These are phyloP conservation scores for Charanyca ferruginea DNA, from an alignment of 2,888 invertebrate genomes.

Conservation along the genomic window DNA sequence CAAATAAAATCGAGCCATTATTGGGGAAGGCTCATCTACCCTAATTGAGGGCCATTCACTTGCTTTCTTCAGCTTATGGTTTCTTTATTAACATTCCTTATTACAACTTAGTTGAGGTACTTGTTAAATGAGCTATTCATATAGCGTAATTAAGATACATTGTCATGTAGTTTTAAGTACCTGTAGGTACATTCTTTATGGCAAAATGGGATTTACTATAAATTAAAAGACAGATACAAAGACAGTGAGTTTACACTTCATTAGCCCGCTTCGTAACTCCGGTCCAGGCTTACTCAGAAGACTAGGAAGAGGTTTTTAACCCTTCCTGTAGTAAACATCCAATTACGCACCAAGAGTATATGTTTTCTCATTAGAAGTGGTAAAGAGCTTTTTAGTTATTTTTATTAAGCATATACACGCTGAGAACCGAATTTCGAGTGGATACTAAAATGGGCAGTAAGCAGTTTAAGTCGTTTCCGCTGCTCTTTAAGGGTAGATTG, in stretches of 20 bases:
- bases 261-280: not conserved
- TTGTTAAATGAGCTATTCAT: slow-evolving; percentile 2
- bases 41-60: slow-evolving; percentile 59
- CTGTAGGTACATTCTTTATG: not conserved
- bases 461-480: slow-evolving; percentile 21
- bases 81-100: slow-evolving; percentile 31
- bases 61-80: slow-evolving; percentile 41
- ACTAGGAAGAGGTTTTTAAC: slow-evolving; percentile 5
- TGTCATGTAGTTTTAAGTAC: not conserved
- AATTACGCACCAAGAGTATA: not conserved
- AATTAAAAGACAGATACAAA: not conserved
- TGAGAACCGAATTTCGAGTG: not conserved
- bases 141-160: not conserved
- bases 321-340: not conserved
- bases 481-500: slow-evolving; percentile 27
- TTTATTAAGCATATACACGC: not conserved
- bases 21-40: slow-evolving; percentile 47
- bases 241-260: not conserved
- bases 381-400: slow-evolving; percentile 1
- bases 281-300: not conserved
- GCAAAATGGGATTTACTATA: not conserved
- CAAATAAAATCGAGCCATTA: slow-evolving; percentile 61
- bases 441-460: slow-evolving; percentile 7
- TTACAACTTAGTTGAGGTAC: slow-evolving; percentile 9
- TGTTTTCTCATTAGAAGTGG: slow-evolving; percentile 19